phyloP scores from a whole-genome alignment of 2,888 invertebrate species.

The Acleris literana region DNA sequence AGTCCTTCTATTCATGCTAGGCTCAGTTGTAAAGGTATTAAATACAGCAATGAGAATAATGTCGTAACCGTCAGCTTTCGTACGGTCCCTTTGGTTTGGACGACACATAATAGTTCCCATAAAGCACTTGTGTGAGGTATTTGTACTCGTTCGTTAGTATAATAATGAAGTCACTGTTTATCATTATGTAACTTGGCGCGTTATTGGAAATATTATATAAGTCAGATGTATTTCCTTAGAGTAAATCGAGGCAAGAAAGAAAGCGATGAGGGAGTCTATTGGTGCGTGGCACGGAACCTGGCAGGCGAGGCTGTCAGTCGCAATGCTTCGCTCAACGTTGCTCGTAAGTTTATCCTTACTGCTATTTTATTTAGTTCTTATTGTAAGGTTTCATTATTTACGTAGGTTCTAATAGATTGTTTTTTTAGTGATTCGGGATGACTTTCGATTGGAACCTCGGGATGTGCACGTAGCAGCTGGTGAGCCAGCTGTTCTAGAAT shows the following conservation, averaged over 20 bases:
- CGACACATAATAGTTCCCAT: no score
- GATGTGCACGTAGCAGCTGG: constrained; percentile 97
- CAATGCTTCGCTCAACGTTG: constrained; percentile 97
- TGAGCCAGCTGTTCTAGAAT: constrained; percentile 95
- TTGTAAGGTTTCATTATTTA: constrained; percentile 14
- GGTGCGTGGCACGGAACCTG: constrained; percentile 97
- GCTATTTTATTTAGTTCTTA: not conserved
- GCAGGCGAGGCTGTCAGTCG: constrained; percentile 94
- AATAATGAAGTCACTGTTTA: constrained; percentile 10
- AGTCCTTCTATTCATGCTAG: no score
- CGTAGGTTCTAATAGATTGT: not conserved
- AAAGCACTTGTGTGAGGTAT: no score
- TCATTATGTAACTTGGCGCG: not conserved
- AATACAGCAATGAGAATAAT: no score
- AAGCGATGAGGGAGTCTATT: constrained; percentile 97
- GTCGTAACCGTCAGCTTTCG: no score
- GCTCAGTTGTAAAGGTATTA: no score
- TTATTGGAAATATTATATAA: constrained; percentile 17
- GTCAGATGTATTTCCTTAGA: constrained; percentile 59
- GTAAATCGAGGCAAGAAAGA: constrained; percentile 97
- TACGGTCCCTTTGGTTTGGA: no score
- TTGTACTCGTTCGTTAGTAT: constrained; percentile 5
- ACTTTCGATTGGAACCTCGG: constrained; percentile 95
- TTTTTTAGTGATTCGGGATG: constrained; percentile 94
- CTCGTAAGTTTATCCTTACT: constrained; percentile 85